These are phyloP conservation scores for Cenopis cana DNA, from an alignment of 2,888 invertebrate species.

Conservation along the genomic window DNA sequence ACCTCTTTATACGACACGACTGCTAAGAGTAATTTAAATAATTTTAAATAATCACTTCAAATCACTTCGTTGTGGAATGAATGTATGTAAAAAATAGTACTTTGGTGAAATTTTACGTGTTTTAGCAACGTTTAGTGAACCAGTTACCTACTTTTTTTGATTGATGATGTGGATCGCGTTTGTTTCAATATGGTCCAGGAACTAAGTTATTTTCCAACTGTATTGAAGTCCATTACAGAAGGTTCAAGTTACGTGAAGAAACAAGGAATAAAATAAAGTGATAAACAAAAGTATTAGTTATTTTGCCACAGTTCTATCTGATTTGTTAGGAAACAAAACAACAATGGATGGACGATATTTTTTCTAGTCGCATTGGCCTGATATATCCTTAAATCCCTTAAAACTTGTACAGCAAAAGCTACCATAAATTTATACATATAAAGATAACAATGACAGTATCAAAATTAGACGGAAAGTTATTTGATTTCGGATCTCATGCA, in stretches of 20 bases:
- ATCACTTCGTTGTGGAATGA: not conserved
- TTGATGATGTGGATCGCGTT: conserved; percentile 38
- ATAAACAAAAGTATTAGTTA: conserved; percentile 51
- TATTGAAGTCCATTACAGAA: not conserved
- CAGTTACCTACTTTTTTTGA: conserved; percentile 16
- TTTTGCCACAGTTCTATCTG: conserved; percentile 63
- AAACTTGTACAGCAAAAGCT: not conserved
- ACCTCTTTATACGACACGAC: too few relatives aligned
- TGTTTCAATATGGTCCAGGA: conserved; percentile 22
- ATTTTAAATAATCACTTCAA: not conserved
- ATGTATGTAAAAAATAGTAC: not conserved
- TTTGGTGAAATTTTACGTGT: not conserved
- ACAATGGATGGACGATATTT: conserved; percentile 47
- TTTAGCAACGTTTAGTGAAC: not conserved
- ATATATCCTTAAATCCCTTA: not conserved
- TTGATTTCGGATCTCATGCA: not conserved
- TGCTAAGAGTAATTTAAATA: not conserved
- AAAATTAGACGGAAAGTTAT: not conserved
- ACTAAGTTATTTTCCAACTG: conserved; percentile 8
- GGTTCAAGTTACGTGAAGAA: not conserved
- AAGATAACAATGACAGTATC: not conserved
- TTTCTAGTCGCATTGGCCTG: not conserved
- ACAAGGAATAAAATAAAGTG: conserved; percentile 11
- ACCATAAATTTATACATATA: not conserved
- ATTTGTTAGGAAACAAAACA: conserved; percentile 48